Conservation (phyloP, 2,888 invertebrate species). For the Eupsilia transversa region DNA sequence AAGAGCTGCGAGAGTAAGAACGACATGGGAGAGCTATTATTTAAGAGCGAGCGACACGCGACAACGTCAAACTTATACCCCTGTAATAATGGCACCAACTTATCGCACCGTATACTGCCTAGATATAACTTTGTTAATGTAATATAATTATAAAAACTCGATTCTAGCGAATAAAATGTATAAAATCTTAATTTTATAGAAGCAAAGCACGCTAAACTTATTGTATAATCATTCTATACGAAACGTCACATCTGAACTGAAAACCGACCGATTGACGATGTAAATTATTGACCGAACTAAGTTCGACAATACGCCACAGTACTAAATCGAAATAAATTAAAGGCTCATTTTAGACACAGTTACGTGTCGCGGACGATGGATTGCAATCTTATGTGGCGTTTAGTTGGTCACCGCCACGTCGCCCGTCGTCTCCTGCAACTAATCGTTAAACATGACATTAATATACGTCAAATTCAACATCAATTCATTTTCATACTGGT, state of each 20-base stretch:
- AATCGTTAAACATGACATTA: slow-evolving; percentile 18
- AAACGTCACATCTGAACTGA: slow-evolving; percentile 84
- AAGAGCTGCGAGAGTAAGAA: slow-evolving; percentile 48
- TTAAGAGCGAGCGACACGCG: slow-evolving; percentile 80
- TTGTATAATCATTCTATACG: slow-evolving; percentile 87
- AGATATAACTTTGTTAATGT: slow-evolving; percentile 89
- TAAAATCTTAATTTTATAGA: slow-evolving; percentile 90
- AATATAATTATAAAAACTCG: slow-evolving; percentile 87
- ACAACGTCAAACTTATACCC: slow-evolving; percentile 87
- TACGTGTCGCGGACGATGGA: slow-evolving; percentile 72
- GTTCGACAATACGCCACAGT: slow-evolving; percentile 86
- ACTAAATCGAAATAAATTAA: slow-evolving; percentile 87
- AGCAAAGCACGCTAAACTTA: slow-evolving; percentile 91
- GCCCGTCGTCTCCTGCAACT: slow-evolving; percentile 80
- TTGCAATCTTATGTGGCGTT: slow-evolving; percentile 57
- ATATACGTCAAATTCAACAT: background rate
- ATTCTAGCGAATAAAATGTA: slow-evolving; percentile 89
- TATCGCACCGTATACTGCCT: slow-evolving; percentile 91
- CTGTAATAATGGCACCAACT: slow-evolving; percentile 91
- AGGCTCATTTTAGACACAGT: slow-evolving; percentile 82
- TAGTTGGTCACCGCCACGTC: slow-evolving; percentile 83
- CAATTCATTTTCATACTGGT: background rate
- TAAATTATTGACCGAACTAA: slow-evolving; percentile 84
- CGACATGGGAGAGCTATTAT: slow-evolving; percentile 63
- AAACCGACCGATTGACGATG: slow-evolving; percentile 83